Percentiles rank a stretch among this genome's conserved stretches.
phyloP scores from a whole-genome alignment of 2,888 invertebrate genomes.

The Deladenus siricidicola region DNA sequence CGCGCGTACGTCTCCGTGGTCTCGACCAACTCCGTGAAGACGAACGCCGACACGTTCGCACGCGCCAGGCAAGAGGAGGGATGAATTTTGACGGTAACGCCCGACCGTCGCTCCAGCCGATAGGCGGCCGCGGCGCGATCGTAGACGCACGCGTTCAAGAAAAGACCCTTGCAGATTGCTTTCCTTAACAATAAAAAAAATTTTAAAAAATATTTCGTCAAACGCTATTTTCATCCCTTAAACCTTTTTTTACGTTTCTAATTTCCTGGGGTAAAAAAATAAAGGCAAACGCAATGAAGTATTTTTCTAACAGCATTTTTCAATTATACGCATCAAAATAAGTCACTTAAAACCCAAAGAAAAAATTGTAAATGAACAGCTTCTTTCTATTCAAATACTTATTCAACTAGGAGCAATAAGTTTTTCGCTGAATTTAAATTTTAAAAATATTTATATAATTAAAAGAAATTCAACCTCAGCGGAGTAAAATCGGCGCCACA shows the following conservation, averaged over 20 bases:
- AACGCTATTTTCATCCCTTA: not conserved
- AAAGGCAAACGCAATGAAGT: too few relatives aligned
- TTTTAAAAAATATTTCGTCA: not conserved
- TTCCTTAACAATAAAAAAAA: constrained; percentile 26
- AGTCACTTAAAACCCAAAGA: not conserved
- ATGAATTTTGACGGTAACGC: constrained; percentile 41
- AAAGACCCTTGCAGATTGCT: constrained; percentile 39
- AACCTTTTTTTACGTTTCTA: not conserved
- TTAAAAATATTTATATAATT: not conserved
- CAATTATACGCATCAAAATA: not conserved
- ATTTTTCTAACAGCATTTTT: too few relatives aligned
- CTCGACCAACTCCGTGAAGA: constrained; percentile 45
- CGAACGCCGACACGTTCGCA: constrained; percentile 29
- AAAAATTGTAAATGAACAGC: not conserved
- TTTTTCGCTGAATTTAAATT: not conserved
- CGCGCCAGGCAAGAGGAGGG: constrained; percentile 36
- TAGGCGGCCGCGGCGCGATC: constrained; percentile 38
- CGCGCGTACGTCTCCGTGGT: constrained; percentile 43
- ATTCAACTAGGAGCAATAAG: too few relatives aligned
- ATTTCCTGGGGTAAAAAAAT: not conserved
- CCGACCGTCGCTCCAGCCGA: constrained; percentile 32
- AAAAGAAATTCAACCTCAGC: constrained; percentile 19
- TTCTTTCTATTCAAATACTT: too few relatives aligned
- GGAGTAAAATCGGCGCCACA: constrained; percentile 28
- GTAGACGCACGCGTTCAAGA: constrained; percentile 43